Evolutionary conservation across 2,113 vertebrate species (phyloP).

Genomic region (Calcarius ornatus): DNA sequence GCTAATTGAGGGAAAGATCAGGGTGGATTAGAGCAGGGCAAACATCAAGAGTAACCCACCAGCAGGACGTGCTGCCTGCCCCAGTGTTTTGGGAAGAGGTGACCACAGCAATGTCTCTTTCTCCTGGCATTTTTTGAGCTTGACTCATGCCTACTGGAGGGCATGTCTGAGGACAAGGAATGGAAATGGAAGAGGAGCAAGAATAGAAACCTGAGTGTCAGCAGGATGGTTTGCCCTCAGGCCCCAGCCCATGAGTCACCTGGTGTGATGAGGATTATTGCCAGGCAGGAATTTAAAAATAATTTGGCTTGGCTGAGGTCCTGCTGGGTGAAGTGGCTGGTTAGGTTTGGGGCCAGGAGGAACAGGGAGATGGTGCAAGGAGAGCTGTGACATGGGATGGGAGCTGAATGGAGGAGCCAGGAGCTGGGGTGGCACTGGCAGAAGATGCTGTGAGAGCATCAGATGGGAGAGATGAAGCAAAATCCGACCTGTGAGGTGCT

Average conservation of each 20-base stretch:
- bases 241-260: background rate
- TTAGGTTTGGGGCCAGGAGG: background rate
- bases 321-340: background rate
- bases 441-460: accelerated
- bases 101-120: background rate
- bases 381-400: background rate
- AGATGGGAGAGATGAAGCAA: background rate
- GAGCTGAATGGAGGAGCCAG: background rate
- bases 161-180: background rate
- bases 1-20: background rate
- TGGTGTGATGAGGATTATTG: background rate
- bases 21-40: background rate
- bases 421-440: background rate
- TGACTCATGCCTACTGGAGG: background rate
- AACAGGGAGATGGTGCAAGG: background rate
- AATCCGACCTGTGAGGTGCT: background rate
- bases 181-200: background rate
- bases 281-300: conserved; percentile 19
- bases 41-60: background rate
- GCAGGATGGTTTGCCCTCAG: background rate
- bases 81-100: background rate
- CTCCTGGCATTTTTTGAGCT: background rate
- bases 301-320: background rate
- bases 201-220: conserved; percentile 28
- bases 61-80: background rate